phyloP scores from a whole-genome alignment of 2,888 invertebrate species.

The Nineta flava region DNA sequence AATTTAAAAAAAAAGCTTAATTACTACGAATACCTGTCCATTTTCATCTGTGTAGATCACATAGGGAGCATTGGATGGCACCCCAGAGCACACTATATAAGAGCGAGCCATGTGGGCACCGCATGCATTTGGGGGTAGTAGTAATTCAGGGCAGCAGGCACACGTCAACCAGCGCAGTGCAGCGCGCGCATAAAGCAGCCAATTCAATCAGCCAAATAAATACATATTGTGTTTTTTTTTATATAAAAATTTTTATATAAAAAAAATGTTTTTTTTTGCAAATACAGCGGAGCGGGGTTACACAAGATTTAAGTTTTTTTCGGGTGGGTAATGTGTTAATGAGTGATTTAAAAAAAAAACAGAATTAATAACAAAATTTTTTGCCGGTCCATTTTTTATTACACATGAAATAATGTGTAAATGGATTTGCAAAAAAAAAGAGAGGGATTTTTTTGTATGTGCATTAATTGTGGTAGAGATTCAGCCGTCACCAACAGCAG shows the following conservation, averaged over 20 bases:
- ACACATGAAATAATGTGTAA: no score
- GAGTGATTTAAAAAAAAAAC: no score
- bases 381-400: no score
- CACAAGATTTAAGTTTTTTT: no score
- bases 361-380: no score
- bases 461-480: conserved; percentile 30
- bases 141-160: conserved; percentile 27
- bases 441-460: conserved; percentile 7
- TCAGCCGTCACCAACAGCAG: conserved; percentile 17
- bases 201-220: conserved; percentile 24
- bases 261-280: no score
- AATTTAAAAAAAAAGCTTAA: conserved; percentile 3
- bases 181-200: conserved; percentile 24
- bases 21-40: conserved; percentile 67
- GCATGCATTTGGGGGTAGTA: conserved; percentile 8
- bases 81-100: conserved; percentile 43
- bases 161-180: conserved; percentile 15
- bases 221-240: conserved; percentile 18
- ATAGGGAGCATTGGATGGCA: conserved; percentile 81
- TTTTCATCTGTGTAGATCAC: conserved; percentile 91
- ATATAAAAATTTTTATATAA: conserved; percentile 4
- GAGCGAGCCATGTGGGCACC: conserved; percentile 26
- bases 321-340: no score
- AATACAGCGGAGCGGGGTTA: no score
- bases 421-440: background rate